These are phyloP conservation scores for Pseudococcus viburni DNA, from an alignment of 2,888 invertebrate species.

Conservation along the genomic window DNA sequence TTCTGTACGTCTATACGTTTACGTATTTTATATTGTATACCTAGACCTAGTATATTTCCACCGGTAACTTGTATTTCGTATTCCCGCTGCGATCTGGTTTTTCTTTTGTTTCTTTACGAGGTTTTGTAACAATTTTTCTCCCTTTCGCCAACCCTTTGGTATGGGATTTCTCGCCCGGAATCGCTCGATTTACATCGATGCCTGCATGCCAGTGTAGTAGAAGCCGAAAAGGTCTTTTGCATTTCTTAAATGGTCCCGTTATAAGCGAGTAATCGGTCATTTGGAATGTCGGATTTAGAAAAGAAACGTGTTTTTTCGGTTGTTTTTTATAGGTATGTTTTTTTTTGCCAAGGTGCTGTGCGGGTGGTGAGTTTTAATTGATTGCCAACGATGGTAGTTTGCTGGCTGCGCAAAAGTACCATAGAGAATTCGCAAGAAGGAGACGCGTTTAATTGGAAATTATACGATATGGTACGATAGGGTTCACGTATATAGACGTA, in stretches of 20 bases:
- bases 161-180: not conserved
- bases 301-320: not conserved
- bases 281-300: not conserved
- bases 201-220: no score
- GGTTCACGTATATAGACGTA: not conserved
- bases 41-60: no score
- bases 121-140: not conserved
- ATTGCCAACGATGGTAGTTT: not conserved
- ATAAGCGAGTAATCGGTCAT: not conserved
- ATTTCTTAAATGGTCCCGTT: no score
- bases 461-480: not conserved
- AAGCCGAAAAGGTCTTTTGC: no score
- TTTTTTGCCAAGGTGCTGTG: not conserved
- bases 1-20: not conserved
- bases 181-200: no score
- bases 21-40: no score
- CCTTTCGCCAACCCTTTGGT: not conserved
- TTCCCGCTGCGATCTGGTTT: slow-evolving; percentile 29
- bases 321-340: no score
- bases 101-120: not conserved
- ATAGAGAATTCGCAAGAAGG: not conserved
- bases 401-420: slow-evolving; percentile 16
- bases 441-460: slow-evolving; percentile 31
- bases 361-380: slow-evolving; percentile 2
- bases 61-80: not conserved